Base-by-base conservation (phyloP, 2,888 invertebrate species). In the Synanthedon myopaeformis region DNA sequence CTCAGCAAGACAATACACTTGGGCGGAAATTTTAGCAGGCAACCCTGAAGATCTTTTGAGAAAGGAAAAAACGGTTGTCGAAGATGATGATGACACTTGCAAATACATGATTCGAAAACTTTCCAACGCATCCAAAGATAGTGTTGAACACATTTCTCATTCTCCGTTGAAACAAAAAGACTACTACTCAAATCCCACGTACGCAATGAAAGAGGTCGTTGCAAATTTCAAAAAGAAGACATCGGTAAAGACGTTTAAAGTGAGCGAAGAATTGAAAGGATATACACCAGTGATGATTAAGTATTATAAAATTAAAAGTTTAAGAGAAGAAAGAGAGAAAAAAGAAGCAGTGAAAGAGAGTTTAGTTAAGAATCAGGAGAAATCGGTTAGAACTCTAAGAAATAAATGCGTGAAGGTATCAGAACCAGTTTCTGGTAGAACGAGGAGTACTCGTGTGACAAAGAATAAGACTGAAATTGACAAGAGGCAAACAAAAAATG, bases 171-270 rank as follows among this genome's bases (percentile, higher is more conserved):
- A 79, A 59, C 87, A 80, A 61, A 83, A 75, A 72, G 88, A 78
- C 69, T 90, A 77, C 61, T 71, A 72, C n/a, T 61, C 89, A 54
- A 91, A 90, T 64, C 93, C 93, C 0, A 94, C 93, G 1, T 90
- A 91, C 51, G 92, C 92, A 1, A 94, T 94, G 93, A 82, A 91
- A 58, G 90, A 91, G 59, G 90, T 93, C 0, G 78, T 91, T 54
- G 88, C 90, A 45, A 90, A 85, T 65, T 90, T 90, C 63, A 89
- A 89, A 61, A 91, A 91, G 55, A 89, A 89, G 67, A 67, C 76
- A 17, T 55, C 76, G 0, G 79, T 80, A 0, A 79, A 77, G 68
- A 52, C 54, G 4, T n/a, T 51, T 12, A 82, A 78, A 59, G 82
- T 79, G 41, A 42, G 57, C 0, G 80, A 79, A 54, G 78, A 78